Conservation (phyloP, 2,888 invertebrate species). For the Enchytraeus crypticus region DNA sequence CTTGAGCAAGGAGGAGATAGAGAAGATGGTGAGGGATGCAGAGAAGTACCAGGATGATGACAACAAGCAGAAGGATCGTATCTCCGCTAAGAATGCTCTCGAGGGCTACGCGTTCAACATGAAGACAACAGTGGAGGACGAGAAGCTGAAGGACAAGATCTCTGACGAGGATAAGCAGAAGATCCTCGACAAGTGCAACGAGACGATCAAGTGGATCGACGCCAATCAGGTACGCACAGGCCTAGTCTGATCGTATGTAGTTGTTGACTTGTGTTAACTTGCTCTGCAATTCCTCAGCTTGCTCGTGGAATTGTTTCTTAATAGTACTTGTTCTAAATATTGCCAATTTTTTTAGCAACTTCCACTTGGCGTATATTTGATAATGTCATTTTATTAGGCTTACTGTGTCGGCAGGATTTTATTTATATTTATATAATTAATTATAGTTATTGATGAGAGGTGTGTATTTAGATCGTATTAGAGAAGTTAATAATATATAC, state of each 20-base stretch:
- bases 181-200: conserved; percentile 85
- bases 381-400: too few species aligned
- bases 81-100: conserved; percentile 90
- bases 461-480: too few species aligned
- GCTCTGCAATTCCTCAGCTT: too few species aligned
- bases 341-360: too few species aligned
- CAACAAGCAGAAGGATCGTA: conserved; percentile 71
- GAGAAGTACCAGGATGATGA: conserved; percentile 99
- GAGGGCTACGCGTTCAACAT: conserved; percentile 89
- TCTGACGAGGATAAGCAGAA: conserved; percentile 83
- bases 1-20: conserved; percentile 93
- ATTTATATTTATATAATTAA: too few species aligned
- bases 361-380: too few species aligned
- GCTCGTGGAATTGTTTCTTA: too few species aligned
- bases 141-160: conserved; percentile 84
- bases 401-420: too few species aligned
- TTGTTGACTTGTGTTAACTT: conserved; percentile 80
- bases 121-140: conserved; percentile 90
- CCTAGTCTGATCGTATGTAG: too few species aligned
- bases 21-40: conserved; percentile 96
- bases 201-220: conserved; percentile 95
- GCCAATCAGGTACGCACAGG: conserved; percentile 87
- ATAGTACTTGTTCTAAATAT: too few species aligned
- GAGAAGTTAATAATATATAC: too few species aligned
- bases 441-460: too few species aligned